Conservation (phyloP, 30 jellyfish, hydroid and myxozoan genomes). For the Nemopilema nomurai region DNA sequence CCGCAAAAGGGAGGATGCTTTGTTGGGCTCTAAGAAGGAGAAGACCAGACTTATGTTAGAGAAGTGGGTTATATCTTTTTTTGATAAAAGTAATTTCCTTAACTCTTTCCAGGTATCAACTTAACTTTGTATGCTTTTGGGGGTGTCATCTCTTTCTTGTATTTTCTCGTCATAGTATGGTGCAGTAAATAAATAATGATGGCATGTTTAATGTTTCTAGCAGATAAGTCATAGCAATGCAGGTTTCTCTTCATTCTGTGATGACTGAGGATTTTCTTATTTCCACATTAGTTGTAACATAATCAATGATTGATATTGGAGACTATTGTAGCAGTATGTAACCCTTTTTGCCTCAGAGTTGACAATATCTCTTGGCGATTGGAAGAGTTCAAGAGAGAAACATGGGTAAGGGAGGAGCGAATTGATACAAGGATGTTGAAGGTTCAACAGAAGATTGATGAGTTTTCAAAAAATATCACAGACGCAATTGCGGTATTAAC, state of each 20-base stretch:
- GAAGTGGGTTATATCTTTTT: slow-evolving; percentile 39
- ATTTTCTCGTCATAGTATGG: no score
- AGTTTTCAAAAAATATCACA: slow-evolving; percentile 19
- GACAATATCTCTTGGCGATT: slow-evolving; percentile 54
- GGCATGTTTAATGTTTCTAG: no score
- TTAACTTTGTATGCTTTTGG: no score
- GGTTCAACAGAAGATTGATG: slow-evolving; percentile 34
- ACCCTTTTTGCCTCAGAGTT: slow-evolving; percentile 20
- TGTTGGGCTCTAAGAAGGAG: slow-evolving; percentile 62
- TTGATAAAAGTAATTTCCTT: no score
- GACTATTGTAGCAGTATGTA: not conserved
- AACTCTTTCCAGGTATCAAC: no score
- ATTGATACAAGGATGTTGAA: slow-evolving; percentile 7
- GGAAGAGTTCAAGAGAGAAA: slow-evolving; percentile 51
- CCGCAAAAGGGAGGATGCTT: slow-evolving; percentile 32
- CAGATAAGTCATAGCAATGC: no score
- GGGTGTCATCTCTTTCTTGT: no score
- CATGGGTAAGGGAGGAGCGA: slow-evolving; percentile 20
- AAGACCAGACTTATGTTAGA: slow-evolving; percentile 62
- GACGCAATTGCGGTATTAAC: slow-evolving; percentile 15
- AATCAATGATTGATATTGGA: not conserved
- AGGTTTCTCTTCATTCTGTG: no score
- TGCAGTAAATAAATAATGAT: no score
- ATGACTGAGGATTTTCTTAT: no score
- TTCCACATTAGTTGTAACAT: no score